A percentile compares a stretch with the other conserved stretches of the same genome.
These are phyloP conservation scores for Hypsopygia costalis DNA, from an alignment of 2,888 invertebrate species.

Conservation along the genomic window DNA sequence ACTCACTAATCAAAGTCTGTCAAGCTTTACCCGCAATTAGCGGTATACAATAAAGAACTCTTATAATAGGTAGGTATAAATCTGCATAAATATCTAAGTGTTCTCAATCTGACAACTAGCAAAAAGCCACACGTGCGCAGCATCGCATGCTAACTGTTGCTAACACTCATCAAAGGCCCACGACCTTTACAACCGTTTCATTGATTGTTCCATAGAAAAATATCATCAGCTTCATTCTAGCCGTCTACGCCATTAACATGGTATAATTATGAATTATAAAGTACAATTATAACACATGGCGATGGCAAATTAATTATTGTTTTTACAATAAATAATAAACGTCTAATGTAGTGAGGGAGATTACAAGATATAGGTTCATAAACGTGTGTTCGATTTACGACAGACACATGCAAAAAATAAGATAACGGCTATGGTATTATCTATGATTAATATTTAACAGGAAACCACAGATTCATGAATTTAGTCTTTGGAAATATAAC, in stretches of 20 bases:
- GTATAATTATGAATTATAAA: slow-evolving; percentile 1
- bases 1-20: too few species aligned
- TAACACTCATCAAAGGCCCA: slow-evolving; percentile 46
- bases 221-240: slow-evolving; percentile 25
- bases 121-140: slow-evolving; percentile 57
- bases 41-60: not conserved
- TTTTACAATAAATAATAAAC: too few species aligned
- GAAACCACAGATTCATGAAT: too few species aligned
- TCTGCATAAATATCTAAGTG: slow-evolving; percentile 45
- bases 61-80: too few species aligned
- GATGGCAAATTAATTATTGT: not conserved
- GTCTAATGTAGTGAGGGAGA: too few species aligned
- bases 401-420: too few species aligned
- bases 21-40: too few species aligned
- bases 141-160: slow-evolving; percentile 59
- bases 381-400: too few species aligned
- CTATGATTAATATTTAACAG: too few species aligned
- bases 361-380: too few species aligned
- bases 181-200: slow-evolving; percentile 35
- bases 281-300: not conserved
- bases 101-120: slow-evolving; percentile 50
- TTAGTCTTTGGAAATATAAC: too few species aligned
- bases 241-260: not conserved
- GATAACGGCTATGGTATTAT: too few species aligned
- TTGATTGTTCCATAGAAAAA: slow-evolving; percentile 43